phyloP scores from a whole-genome alignment of 64 coral and sea anemone genomes.

The Exaiptasia diaphana region DNA sequence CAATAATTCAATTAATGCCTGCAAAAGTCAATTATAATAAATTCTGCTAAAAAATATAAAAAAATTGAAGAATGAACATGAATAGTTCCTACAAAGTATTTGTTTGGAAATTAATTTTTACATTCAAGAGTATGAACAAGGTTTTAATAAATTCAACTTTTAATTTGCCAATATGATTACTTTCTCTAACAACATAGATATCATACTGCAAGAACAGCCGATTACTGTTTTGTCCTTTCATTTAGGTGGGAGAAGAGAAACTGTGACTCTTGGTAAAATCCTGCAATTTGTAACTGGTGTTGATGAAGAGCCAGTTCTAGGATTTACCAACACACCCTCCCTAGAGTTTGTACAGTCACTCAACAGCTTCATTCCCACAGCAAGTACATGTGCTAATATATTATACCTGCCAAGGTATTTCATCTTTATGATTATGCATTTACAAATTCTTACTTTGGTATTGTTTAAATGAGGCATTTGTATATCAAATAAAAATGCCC shows the following conservation, averaged over 20 bases:
- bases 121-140: background rate
- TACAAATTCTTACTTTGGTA: conserved; percentile 35
- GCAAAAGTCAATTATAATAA: too few relatives aligned
- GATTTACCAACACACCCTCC: conserved; percentile 16
- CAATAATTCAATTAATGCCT: too few relatives aligned
- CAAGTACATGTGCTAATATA: conserved; percentile 41
- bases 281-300: conserved; percentile 53
- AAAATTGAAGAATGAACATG: too few relatives aligned
- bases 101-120: background rate
- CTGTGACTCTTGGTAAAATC: conserved; percentile 13
- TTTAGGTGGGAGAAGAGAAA: conserved; percentile 55
- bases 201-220: background rate
- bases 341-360: conserved; percentile 16
- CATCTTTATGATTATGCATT: conserved; percentile 55
- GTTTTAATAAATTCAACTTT: background rate
- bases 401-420: conserved; percentile 31
- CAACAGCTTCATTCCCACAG: conserved; percentile 11
- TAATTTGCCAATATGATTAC: too few relatives aligned
- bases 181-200: background rate
- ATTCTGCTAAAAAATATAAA: too few relatives aligned
- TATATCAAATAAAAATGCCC: too few relatives aligned
- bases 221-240: background rate
- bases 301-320: conserved; percentile 58
- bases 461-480: too few relatives aligned
- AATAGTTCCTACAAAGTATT: too few relatives aligned